These are phyloP conservation scores for Darevskia nairensis DNA, from an alignment of 2,797 vertebrate genomes.

Conservation along the genomic window DNA sequence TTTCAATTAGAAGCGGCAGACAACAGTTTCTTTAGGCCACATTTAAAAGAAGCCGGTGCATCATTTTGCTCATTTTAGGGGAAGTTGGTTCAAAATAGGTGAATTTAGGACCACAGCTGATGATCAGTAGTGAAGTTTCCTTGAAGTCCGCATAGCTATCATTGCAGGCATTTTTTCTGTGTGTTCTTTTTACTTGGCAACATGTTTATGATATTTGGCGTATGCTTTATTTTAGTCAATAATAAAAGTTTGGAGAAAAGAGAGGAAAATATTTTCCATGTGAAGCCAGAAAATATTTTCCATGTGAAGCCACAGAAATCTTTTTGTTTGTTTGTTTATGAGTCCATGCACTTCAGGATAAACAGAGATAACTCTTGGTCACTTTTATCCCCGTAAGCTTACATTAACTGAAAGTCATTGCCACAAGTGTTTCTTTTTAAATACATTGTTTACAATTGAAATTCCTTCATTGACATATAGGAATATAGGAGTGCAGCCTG, in stretches of 20 bases:
- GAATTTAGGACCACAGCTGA: neutral
- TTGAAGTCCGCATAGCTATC: neutral
- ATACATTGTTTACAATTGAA: neutral
- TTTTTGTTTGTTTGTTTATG: too few relatives aligned
- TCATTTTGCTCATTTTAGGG: neutral
- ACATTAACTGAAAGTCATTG: neutral
- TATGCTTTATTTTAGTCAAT: too few relatives aligned
- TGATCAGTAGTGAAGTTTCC: neutral
- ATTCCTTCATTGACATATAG: neutral
- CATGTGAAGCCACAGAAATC: too few relatives aligned
- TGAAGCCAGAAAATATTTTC: too few relatives aligned
- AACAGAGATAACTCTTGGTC: too few relatives aligned
- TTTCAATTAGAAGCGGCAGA: neutral
- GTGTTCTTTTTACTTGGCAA: neutral
- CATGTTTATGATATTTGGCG: neutral
- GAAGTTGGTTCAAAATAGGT: neutral
- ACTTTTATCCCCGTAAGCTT: neutral
- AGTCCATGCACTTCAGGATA: too few relatives aligned
- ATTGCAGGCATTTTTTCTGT: neutral
- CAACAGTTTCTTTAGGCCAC: neutral
- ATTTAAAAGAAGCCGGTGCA: too few relatives aligned
- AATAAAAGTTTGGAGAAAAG: too few relatives aligned
- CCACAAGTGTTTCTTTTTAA: neutral
- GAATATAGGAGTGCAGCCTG: neutral
- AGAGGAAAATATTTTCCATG: too few relatives aligned